A percentile compares a stretch with the other conserved stretches of the same genome.
Evolutionary conservation across 92 coral and sea anemone species (phyloP).

Genomic region (Phenganax subtilis): DNA sequence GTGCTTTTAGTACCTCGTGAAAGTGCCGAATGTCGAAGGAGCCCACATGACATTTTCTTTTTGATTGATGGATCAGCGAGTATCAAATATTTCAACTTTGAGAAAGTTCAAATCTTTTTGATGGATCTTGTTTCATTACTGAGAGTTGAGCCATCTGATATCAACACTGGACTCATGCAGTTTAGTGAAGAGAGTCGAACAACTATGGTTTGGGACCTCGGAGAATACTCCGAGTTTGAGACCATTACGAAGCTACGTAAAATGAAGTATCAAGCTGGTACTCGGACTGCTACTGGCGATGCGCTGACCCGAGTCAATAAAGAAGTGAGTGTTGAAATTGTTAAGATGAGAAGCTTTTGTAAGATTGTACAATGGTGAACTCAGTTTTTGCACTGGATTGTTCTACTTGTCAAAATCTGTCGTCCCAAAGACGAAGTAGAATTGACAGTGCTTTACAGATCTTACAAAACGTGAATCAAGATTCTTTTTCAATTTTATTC

Average conservation of each 20-base stretch:
- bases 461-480: too few relatives aligned
- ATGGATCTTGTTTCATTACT: slow-evolving; percentile 26
- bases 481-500: too few relatives aligned
- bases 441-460: too few relatives aligned
- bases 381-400: too few relatives aligned
- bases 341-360: background rate
- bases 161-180: slow-evolving; percentile 33
- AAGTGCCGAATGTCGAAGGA: background rate
- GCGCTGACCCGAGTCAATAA: slow-evolving; percentile 29
- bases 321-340: background rate
- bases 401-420: too few relatives aligned
- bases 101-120: slow-evolving; percentile 18
- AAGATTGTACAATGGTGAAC: too few relatives aligned
- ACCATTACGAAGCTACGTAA: background rate
- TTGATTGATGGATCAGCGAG: slow-evolving; percentile 32
- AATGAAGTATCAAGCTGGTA: slow-evolving; percentile 30
- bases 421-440: too few relatives aligned
- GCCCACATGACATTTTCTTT: slow-evolving; percentile 34
- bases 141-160: slow-evolving; percentile 4
- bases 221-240: background rate
- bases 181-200: slow-evolving; percentile 14
- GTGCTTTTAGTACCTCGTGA: background rate
- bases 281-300: slow-evolving; percentile 31
- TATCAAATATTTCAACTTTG: slow-evolving; percentile 7
- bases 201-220: slow-evolving; percentile 10